Conservation (phyloP, 2,113 vertebrate genomes). For the Scophthalmus maximus region DNA sequence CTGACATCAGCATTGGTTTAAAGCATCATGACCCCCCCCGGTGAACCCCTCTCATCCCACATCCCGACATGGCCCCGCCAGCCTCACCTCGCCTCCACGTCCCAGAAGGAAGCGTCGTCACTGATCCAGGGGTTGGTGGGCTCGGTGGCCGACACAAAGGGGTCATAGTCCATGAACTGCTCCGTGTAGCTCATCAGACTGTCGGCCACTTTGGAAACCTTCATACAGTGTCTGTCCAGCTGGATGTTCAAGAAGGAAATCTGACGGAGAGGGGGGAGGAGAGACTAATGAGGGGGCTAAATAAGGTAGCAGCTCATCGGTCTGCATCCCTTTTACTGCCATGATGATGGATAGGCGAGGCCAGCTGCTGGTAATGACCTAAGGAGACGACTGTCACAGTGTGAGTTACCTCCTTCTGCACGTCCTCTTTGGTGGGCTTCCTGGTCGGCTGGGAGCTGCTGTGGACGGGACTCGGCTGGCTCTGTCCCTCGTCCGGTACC, state of each 20-base stretch:
- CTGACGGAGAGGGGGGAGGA: slow-evolving; percentile 74
- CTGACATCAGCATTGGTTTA: slow-evolving; percentile 24
- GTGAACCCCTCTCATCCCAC: neutral
- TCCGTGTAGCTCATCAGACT: slow-evolving; percentile 94
- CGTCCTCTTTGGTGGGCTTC: slow-evolving; percentile 92
- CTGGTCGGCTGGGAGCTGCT: slow-evolving; percentile 86
- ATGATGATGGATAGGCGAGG: slow-evolving; percentile 52
- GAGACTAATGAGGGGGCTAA: slow-evolving; percentile 57
- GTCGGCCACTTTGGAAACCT: slow-evolving; percentile 99
- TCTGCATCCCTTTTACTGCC: slow-evolving; percentile 31
- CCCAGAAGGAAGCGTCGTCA: slow-evolving; percentile 92
- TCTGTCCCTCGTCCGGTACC: slow-evolving; percentile 90
- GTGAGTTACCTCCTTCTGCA: slow-evolving; percentile 88
- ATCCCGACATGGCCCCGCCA: neutral
- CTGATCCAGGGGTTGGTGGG: slow-evolving; percentile 96
- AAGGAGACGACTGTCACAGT: neutral
- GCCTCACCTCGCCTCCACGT: slow-evolving; percentile 91
- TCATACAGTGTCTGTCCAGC: slow-evolving; percentile 97
- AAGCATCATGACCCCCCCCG: too few species aligned
- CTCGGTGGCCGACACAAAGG: slow-evolving; percentile 88
- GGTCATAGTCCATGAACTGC: slow-evolving; percentile 94
- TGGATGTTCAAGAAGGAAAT: slow-evolving; percentile 93
- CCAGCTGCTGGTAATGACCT: slow-evolving; percentile 27
- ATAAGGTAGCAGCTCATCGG: slow-evolving; percentile 51
- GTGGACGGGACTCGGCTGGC: slow-evolving; percentile 89